These are phyloP conservation scores for Propithecus perrieri DNA, from an alignment of 2,797 vertebrate species.

Conservation along the genomic window DNA sequence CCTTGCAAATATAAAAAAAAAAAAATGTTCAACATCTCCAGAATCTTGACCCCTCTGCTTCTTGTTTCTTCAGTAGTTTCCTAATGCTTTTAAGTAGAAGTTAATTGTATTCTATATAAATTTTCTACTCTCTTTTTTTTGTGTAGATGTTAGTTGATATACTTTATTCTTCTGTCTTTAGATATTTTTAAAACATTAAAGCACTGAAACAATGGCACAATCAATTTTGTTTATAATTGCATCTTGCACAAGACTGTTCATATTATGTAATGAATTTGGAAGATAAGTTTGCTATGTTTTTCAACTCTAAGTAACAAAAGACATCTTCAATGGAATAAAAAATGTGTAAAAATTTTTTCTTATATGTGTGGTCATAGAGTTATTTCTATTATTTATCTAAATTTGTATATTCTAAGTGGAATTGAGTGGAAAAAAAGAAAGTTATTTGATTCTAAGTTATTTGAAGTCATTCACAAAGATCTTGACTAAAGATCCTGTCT, in stretches of 20 bases:
- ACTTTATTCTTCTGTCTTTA: neutral
- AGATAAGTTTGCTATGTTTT: neutral
- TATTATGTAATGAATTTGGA: neutral
- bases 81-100: neutral
- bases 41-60: neutral
- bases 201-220: neutral
- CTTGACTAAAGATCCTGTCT: neutral
- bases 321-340: neutral
- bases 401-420: constrained; percentile 4
- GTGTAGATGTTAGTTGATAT: neutral
- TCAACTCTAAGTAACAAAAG: neutral
- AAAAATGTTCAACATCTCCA: neutral
- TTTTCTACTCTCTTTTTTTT: neutral
- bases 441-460: constrained; percentile 31
- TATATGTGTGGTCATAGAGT: neutral
- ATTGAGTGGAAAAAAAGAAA: constrained; percentile 28
- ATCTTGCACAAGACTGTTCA: neutral
- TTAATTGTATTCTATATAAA: neutral
- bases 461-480: neutral
- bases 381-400: neutral
- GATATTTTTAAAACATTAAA: neutral
- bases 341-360: neutral
- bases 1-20: too few species aligned
- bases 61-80: neutral
- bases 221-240: constrained; percentile 17